A percentile compares a stretch with the other conserved stretches of the same genome.
Evolutionary conservation across 1,140 invertebrate genomes (phyloP).

Genomic region (Armadillidium nasatum): DNA sequence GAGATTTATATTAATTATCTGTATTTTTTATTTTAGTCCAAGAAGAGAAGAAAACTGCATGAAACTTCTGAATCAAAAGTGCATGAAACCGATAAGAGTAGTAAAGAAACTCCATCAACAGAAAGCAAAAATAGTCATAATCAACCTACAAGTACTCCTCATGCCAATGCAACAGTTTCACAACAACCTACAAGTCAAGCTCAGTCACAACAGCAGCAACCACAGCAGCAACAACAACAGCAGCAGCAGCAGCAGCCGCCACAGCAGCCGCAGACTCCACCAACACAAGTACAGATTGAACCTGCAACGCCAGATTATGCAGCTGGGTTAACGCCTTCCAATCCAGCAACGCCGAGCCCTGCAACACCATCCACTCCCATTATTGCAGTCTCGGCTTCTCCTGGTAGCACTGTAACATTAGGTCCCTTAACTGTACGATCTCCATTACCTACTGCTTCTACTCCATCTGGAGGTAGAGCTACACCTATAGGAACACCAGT

Average conservation of each 20-base stretch:
- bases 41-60: constrained; percentile 57
- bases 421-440: neutral
- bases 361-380: constrained; percentile 33
- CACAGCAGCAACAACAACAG: constrained; percentile 40
- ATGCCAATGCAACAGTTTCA: constrained; percentile 45
- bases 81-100: constrained; percentile 40
- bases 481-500: constrained; percentile 23
- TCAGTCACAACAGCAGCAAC: constrained; percentile 46
- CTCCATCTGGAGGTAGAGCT: constrained; percentile 35
- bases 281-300: neutral
- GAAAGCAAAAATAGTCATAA: constrained; percentile 47
- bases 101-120: constrained; percentile 47
- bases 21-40: constrained; percentile 61
- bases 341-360: constrained; percentile 49
- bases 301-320: constrained; percentile 68
- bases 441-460: constrained; percentile 17
- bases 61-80: constrained; percentile 50
- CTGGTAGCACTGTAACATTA: neutral
- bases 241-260: constrained; percentile 17
- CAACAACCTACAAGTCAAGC: constrained; percentile 45
- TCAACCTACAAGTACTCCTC: constrained; percentile 50
- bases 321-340: constrained; percentile 60
- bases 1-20: neutral
- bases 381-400: constrained; percentile 16
- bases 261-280: constrained; percentile 20